These are phyloP conservation scores for Proteles cristata DNA, from an alignment of 2,113 vertebrate species.

Conservation along the genomic window DNA sequence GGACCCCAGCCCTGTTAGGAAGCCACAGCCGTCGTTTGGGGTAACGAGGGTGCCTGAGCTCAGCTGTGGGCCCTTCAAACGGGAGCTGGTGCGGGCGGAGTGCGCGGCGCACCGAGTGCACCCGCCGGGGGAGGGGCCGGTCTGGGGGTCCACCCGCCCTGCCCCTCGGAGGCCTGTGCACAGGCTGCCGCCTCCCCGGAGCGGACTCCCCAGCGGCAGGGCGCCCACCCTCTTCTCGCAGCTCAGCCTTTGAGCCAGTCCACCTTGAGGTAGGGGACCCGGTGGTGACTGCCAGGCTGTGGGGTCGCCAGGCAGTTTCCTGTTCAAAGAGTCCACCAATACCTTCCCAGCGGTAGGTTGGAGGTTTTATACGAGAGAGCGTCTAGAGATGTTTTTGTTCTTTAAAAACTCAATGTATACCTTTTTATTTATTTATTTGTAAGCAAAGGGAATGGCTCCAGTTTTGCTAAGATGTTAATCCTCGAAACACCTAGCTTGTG, in stretches of 20 bases:
- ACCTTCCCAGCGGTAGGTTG: neutral
- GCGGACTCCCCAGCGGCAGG: neutral
- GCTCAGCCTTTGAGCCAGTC: neutral
- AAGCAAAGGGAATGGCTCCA: neutral
- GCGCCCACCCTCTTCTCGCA: neutral
- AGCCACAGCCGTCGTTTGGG: neutral
- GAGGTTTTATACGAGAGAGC: neutral
- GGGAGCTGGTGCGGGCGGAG: accelerated
- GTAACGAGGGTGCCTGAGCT: neutral
- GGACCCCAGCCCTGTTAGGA: neutral
- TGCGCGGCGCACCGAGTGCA: neutral
- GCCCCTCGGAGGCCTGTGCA: too few species aligned
- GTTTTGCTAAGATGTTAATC: neutral
- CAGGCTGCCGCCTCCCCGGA: neutral
- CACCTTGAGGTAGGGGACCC: neutral
- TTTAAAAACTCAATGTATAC: neutral
- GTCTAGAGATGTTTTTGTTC: neutral
- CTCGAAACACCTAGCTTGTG: neutral
- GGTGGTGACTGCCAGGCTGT: neutral
- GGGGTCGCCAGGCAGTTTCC: neutral
- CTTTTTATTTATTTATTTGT: neutral
- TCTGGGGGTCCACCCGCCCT: neutral
- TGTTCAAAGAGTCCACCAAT: neutral
- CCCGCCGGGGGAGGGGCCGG: accelerated
- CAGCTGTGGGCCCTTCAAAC: neutral